phyloP scores from a whole-genome alignment of 2,797 vertebrate genomes.

The Monodelphis domestica region DNA sequence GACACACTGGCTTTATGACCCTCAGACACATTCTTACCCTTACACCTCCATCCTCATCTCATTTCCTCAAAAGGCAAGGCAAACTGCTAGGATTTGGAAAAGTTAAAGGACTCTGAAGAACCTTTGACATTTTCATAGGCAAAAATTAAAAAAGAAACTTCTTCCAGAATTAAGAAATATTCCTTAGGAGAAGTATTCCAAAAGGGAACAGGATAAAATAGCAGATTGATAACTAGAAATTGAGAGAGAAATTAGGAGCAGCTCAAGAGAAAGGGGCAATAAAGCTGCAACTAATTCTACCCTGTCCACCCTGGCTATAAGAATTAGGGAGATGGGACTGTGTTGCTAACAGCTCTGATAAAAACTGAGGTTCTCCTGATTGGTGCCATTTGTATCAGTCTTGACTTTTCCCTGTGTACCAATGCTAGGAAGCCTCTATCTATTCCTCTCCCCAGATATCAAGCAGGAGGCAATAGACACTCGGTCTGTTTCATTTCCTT shows the following conservation, averaged over 20 bases:
- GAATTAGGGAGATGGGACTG: neutral
- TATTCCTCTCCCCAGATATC: neutral
- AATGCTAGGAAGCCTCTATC: constrained; percentile 17
- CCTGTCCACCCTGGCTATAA: fast-evolving
- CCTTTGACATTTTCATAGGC: neutral
- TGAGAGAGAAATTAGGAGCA: neutral
- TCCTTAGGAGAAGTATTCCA: neutral
- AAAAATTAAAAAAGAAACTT: neutral
- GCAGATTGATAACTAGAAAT: neutral
- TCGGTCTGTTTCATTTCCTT: constrained; percentile 77
- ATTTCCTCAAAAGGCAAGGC: neutral
- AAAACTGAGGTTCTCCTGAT: constrained; percentile 36
- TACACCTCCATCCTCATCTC: neutral
- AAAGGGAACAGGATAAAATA: neutral
- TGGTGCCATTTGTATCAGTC: constrained; percentile 33
- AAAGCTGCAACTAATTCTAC: constrained; percentile 19
- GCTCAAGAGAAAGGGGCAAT: neutral
- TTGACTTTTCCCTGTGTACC: constrained; percentile 47
- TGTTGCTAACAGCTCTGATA: constrained; percentile 22
- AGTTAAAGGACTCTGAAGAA: neutral
- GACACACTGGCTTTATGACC: neutral
- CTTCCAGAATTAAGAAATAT: neutral
- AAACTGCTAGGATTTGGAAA: neutral
- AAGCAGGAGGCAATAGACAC: neutral
- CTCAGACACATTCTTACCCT: neutral